phyloP scores from a whole-genome alignment of 35 echinoderm and acorn worm genomes.

The Hemicentrotus pulcherrimus region DNA sequence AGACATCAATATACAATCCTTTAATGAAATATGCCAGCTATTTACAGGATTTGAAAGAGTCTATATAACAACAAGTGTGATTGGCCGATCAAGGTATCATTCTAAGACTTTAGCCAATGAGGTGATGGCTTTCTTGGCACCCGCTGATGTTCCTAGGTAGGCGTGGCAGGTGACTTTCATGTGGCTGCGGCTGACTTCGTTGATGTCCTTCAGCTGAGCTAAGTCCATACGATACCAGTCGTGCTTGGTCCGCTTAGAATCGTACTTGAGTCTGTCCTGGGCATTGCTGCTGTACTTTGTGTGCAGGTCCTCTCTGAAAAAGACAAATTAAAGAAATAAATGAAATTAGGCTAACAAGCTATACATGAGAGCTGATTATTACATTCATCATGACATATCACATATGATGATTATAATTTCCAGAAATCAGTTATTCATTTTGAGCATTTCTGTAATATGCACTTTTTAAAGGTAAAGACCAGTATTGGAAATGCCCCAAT shows the following conservation, averaged over 20 bases:
- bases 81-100: conserved; percentile 28
- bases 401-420: too few relatives aligned
- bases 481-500: too few relatives aligned
- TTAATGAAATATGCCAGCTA: conserved; percentile 5
- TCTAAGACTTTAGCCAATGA: conserved; percentile 83
- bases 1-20: conserved; percentile 3
- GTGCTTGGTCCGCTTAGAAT: conserved; percentile 80
- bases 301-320: conserved; percentile 72
- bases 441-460: too few relatives aligned
- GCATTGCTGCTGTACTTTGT: conserved; percentile 89
- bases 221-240: conserved; percentile 96
- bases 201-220: conserved; percentile 72
- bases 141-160: conserved; percentile 88
- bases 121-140: conserved; percentile 75
- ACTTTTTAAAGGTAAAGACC: too few relatives aligned
- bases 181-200: conserved; percentile 84
- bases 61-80: not conserved
- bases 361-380: not conserved
- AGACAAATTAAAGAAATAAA: not conserved
- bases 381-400: too few relatives aligned
- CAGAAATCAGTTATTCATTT: too few relatives aligned
- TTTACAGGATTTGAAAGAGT: not conserved
- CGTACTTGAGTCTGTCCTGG: conserved; percentile 69
- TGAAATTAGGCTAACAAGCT: not conserved
- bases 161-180: conserved; percentile 92